Percentiles rank a stretch among this genome's conserved stretches.
Conservation (phyloP, 2,888 invertebrate species). For the Andrena flavipes region DNA sequence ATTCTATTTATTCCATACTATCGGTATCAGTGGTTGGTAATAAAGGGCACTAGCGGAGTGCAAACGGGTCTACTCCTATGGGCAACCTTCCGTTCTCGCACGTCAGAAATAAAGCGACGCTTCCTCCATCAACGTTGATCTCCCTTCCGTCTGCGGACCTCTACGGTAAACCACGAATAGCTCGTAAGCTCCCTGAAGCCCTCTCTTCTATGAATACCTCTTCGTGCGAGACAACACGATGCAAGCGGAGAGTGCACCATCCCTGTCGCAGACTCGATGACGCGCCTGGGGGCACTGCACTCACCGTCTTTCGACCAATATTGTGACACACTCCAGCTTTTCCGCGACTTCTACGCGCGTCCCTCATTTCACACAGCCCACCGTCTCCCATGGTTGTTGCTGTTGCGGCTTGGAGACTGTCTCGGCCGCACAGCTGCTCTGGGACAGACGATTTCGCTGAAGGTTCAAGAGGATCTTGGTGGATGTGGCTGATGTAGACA, state of each 20-base stretch:
- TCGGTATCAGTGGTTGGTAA: background rate
- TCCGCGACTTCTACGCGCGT: slow-evolving; percentile 17
- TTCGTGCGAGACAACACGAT: slow-evolving; percentile 66
- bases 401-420: background rate
- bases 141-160: slow-evolving; percentile 64
- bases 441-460: background rate
- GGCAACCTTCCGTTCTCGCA: slow-evolving; percentile 66
- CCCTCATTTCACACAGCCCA: slow-evolving; percentile 8
- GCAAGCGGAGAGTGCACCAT: slow-evolving; percentile 48
- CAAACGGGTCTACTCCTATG: slow-evolving; percentile 47
- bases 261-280: slow-evolving; percentile 60
- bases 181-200: slow-evolving; percentile 79
- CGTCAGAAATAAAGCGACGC: slow-evolving; percentile 72
- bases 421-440: background rate
- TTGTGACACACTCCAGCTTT: slow-evolving; percentile 47
- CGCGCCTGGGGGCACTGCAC: slow-evolving; percentile 77
- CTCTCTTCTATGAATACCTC: slow-evolving; percentile 83
- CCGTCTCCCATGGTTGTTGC: slow-evolving; percentile 11
- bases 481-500: background rate
- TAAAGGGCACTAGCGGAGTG: background rate
- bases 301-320: slow-evolving; percentile 57
- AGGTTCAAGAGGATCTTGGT: slow-evolving; percentile 1
- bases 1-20: background rate
- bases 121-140: slow-evolving; percentile 63
- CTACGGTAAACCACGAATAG: slow-evolving; percentile 83